Conservation (phyloP, 1,140 invertebrate genomes). For the Drosophila kurseongensis region DNA sequence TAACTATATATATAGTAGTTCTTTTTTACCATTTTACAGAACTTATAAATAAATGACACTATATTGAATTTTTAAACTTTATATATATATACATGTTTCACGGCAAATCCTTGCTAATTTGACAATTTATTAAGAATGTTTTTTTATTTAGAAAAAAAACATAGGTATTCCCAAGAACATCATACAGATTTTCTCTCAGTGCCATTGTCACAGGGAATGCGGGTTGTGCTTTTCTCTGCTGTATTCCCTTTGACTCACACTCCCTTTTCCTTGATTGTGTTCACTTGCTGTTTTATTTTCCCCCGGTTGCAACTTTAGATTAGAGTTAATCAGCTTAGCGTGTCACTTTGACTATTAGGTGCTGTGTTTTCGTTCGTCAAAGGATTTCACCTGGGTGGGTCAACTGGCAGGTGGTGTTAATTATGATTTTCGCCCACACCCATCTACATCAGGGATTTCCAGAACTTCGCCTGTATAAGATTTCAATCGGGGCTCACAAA, state of each 20-base stretch:
- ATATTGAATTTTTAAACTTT: no score
- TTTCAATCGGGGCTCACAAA: no score
- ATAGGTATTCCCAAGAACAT: no score
- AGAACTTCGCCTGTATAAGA: no score
- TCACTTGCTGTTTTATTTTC: conserved; percentile 34
- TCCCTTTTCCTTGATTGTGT: conserved; percentile 21
- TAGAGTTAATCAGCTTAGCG: conserved; percentile 79
- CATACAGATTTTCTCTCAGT: neutral
- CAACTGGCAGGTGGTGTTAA: conserved; percentile 11
- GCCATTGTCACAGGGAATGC: conserved; percentile 25
- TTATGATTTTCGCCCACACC: neutral
- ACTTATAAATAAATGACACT: no score
- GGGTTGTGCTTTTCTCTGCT: conserved; percentile 38
- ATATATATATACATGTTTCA: no score
- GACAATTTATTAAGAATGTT: neutral
- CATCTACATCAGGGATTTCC: no score
- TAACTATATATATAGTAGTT: no score
- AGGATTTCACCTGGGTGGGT: conserved; percentile 32
- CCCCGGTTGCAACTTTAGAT: conserved; percentile 56
- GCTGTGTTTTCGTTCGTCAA: conserved; percentile 52
- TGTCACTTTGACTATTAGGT: conserved; percentile 79
- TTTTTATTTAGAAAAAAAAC: neutral
- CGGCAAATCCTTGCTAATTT: no score
- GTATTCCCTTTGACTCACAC: conserved; percentile 8
- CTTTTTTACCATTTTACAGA: no score